A percentile compares a stretch with the other conserved stretches of the same genome.
phyloP scores from a whole-genome alignment of 2,113 vertebrate genomes.

The Grammomys dolichurus region DNA sequence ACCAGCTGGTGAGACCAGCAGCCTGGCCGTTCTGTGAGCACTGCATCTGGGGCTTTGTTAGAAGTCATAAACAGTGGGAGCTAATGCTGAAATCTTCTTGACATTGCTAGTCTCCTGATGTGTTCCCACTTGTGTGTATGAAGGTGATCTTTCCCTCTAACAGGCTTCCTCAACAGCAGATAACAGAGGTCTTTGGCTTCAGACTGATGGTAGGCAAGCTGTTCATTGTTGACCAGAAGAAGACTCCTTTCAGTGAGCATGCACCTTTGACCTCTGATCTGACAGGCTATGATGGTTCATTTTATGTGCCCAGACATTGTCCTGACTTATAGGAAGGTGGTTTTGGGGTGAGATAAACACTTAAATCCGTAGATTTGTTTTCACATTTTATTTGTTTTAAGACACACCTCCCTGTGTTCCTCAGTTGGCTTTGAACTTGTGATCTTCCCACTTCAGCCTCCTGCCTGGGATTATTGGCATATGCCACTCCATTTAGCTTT shows the following conservation, averaged over 20 bases:
- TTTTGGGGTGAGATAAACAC: background rate
- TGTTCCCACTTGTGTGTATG: background rate
- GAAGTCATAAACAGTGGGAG: background rate
- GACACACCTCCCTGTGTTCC: background rate
- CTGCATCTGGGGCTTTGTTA: slow-evolving; percentile 16
- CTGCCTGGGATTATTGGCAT: background rate
- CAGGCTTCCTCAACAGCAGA: background rate
- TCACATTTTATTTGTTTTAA: background rate
- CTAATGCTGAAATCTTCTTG: background rate
- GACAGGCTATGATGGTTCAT: background rate
- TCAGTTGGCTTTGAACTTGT: background rate
- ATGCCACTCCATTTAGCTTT: background rate
- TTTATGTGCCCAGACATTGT: background rate
- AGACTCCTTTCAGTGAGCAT: background rate
- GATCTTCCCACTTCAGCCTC: too few relatives aligned
- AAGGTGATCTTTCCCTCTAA: background rate
- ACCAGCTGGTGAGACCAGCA: background rate
- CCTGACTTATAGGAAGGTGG: background rate
- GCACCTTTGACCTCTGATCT: background rate
- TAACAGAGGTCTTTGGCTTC: background rate
- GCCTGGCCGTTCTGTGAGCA: background rate
- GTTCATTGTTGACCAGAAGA: background rate
- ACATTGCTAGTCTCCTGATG: background rate
- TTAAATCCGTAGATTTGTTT: background rate
- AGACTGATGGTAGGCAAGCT: background rate